phyloP scores from a whole-genome alignment of 2,113 vertebrate genomes.

The Meleagris gallopavo region DNA sequence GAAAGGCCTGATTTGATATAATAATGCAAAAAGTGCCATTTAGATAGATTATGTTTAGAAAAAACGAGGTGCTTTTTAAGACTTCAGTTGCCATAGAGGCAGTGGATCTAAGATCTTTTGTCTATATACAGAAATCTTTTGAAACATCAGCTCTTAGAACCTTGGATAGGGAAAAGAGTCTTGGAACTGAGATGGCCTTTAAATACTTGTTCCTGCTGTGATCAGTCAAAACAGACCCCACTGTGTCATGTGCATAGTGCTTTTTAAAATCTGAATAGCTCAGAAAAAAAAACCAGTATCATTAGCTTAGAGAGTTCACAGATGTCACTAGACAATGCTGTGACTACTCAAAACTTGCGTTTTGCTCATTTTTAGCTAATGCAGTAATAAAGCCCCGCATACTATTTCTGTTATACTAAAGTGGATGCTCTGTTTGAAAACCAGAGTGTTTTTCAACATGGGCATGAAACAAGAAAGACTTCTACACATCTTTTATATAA shows the following conservation, averaged over 20 bases:
- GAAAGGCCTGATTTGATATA: conserved; percentile 66
- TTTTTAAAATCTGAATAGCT: conserved; percentile 45
- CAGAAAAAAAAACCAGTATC: conserved; percentile 7
- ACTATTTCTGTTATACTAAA: background rate
- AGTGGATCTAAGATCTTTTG: conserved; percentile 31
- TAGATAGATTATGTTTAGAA: conserved; percentile 63
- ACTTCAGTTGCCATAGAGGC: conserved; percentile 59
- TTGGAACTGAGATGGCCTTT: conserved; percentile 15
- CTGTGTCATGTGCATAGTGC: conserved; percentile 25
- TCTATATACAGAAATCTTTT: conserved; percentile 7
- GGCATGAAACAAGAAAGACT: background rate
- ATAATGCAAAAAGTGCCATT: conserved; percentile 62
- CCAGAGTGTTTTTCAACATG: background rate
- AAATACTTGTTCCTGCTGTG: conserved; percentile 13
- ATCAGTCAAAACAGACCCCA: conserved; percentile 12
- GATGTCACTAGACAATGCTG: background rate
- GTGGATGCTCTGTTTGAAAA: background rate
- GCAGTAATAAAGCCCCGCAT: background rate
- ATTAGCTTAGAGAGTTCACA: conserved; percentile 35
- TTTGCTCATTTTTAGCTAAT: conserved; percentile 15
- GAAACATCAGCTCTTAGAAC: conserved; percentile 10
- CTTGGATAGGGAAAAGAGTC: background rate
- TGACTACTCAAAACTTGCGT: background rate
- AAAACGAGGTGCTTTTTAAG: conserved; percentile 65
- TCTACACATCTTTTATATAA: background rate